Conservation (phyloP, 2,888 invertebrate species). For the Thymelicus lineola region DNA sequence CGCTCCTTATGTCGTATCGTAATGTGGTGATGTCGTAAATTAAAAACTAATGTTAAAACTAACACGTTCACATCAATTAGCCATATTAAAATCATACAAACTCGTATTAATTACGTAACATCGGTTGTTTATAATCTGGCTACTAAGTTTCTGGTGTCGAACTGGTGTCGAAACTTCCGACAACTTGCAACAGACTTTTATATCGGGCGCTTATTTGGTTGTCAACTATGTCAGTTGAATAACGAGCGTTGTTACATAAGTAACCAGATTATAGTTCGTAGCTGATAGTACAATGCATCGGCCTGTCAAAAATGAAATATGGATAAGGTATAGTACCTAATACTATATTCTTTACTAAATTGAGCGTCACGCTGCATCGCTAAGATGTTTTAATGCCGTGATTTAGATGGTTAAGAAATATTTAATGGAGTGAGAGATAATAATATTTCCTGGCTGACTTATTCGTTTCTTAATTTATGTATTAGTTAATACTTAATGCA, state of each 20-base stretch:
- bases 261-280: conserved; percentile 58
- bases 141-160: conserved; percentile 54
- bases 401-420: conserved; percentile 27
- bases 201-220: conserved; percentile 67
- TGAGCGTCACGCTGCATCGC: conserved; percentile 21
- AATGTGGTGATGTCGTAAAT: conserved; percentile 14
- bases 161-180: conserved; percentile 74
- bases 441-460: not conserved
- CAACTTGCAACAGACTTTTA: conserved; percentile 65
- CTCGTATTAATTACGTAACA: conserved; percentile 64
- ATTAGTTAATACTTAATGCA: conserved; percentile 36
- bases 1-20: not conserved
- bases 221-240: conserved; percentile 73
- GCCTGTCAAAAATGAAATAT: conserved; percentile 35
- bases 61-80: conserved; percentile 47
- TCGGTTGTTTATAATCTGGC: conserved; percentile 64
- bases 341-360: conserved; percentile 13
- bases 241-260: conserved; percentile 62
- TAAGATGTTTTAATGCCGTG: conserved; percentile 13
- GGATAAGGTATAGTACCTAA: conserved; percentile 11
- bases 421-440: conserved; percentile 5
- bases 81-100: conserved; percentile 51
- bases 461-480: conserved; percentile 8
- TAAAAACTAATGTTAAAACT: conserved; percentile 26
- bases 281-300: conserved; percentile 26